Evolutionary conservation across 2,888 invertebrate species (phyloP).

Genomic region (Dryocosmus kuriphilus): DNA sequence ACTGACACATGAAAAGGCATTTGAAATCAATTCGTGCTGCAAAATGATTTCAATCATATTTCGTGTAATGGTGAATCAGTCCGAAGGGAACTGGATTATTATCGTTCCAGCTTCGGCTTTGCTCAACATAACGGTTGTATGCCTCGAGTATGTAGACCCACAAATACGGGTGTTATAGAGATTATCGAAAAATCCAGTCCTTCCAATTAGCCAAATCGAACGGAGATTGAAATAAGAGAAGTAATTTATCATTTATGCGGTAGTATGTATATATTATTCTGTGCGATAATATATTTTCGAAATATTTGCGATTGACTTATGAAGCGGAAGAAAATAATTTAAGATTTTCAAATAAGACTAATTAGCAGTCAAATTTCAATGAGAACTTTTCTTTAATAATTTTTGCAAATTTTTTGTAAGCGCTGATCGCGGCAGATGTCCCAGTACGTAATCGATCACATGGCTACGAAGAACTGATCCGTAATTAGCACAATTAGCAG

Average conservation of each 20-base stretch:
- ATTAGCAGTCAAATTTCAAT: too few relatives aligned
- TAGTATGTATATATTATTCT: not conserved
- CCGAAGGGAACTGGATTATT: slow-evolving; percentile 16
- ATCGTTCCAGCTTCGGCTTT: slow-evolving; percentile 8
- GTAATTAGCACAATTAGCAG: slow-evolving; percentile 32
- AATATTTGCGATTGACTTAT: not conserved
- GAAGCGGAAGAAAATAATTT: not conserved
- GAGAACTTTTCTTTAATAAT: not conserved
- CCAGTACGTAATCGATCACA: not conserved
- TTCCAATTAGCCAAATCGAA: slow-evolving; percentile 11
- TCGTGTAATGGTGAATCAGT: not conserved
- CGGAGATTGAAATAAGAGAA: not conserved
- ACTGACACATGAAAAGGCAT: not conserved
- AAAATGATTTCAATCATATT: slow-evolving; percentile 21
- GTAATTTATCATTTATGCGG: not conserved
- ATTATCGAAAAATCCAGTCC: slow-evolving; percentile 31
- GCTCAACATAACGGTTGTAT: slow-evolving; percentile 10
- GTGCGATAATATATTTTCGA: not conserved
- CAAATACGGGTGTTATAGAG: slow-evolving; percentile 19
- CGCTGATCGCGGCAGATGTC: not conserved
- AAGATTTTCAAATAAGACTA: too few relatives aligned
- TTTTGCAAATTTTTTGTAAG: not conserved
- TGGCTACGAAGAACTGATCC: not conserved
- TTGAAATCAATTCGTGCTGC: not conserved
- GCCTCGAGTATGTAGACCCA: not conserved